A percentile compares a stretch with the other conserved stretches of the same genome.
Conservation (phyloP, 2,113 vertebrate species). For the Athene cunicularia region DNA sequence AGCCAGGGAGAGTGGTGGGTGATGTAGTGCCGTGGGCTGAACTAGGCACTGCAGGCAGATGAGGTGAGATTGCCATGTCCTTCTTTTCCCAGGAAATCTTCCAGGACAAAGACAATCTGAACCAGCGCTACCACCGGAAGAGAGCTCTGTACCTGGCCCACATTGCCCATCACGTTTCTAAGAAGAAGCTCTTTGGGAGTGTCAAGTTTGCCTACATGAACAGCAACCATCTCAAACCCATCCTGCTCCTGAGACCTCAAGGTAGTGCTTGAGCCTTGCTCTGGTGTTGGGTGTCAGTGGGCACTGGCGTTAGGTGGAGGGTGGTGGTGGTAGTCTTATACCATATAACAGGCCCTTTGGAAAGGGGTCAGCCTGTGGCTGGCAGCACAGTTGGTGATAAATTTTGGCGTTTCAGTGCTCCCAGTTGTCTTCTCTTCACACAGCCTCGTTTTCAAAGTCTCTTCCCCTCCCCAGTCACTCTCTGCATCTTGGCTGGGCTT, state of each 20-base stretch:
- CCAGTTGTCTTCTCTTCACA: not conserved
- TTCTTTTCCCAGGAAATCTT: slow-evolving; percentile 81
- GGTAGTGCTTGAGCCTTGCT: slow-evolving; percentile 68
- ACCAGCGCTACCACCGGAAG: slow-evolving; percentile 95
- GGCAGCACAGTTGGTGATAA: not conserved
- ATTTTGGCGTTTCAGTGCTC: not conserved
- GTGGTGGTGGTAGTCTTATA: not conserved
- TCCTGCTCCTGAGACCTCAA: slow-evolving; percentile 83
- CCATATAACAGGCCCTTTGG: fast-evolving
- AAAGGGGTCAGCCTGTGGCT: not conserved
- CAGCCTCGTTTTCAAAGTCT: not conserved
- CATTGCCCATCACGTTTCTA: slow-evolving; percentile 81
- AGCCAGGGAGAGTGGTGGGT: fast-evolving
- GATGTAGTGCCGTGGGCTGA: fast-evolving
- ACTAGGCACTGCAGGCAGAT: not conserved
- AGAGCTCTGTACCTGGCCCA: slow-evolving; percentile 90
- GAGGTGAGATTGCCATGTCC: not conserved
- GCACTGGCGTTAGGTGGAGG: not conserved
- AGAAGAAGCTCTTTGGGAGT: slow-evolving; percentile 79
- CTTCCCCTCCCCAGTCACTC: fast-evolving
- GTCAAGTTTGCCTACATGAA: slow-evolving; percentile 88
- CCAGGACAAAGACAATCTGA: slow-evolving; percentile 89
- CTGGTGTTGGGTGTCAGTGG: not conserved
- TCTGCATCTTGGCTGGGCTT: not conserved
- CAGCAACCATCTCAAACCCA: slow-evolving; percentile 88